Evolutionary conservation across 2,113 vertebrate species (phyloP), one percentile per base, ranked within the genome.

Genomic region (Erinaceus europaeus): DNA sequence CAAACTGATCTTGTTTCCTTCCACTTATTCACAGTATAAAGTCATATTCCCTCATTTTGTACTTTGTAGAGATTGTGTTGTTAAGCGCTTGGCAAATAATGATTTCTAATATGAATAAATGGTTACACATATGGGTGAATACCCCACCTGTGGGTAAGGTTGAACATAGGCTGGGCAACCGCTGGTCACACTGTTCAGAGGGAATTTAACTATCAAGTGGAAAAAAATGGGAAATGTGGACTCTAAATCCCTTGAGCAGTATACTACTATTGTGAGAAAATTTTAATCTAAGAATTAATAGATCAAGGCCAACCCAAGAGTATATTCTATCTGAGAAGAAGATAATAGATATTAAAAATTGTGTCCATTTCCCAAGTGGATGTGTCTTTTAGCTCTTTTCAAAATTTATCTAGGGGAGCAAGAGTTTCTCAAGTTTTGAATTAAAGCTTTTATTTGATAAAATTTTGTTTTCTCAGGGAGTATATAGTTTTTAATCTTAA

Each of bases 371-470:
- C 20, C 18, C 50, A 72, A 59, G 57, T 25, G 20, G 23, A 18
- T 68, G 3, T 44, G 9, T 12, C 8, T 11, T 53, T 79, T 77
- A 73, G 12, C 32, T 77, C 9, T 67, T 68, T 59, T 18, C 62
- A 20, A 87, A 84, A 80, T 4, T 65, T 42, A 81, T 5, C 2
- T 20, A 71, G 12, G 11, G 91, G 50, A 87, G 21, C 40, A 75
- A 62, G 1, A 48, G 4, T 65, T 89, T 75, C n/a, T 15, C 32
- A 65, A 44, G 9, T 67, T 6, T 84, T 44, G 53, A 46, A 77
- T n/a, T 57, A 61, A 89, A 87, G 21, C 6, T 57, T 91, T 89
- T 42, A 38, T 25, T 55, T 73, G 25, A 73, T 18, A 67, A 90
- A 64, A 7, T 9, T 87, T 84, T 81, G n/a, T 25, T 88, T 90